Evolutionary conservation across 2,113 vertebrate genomes (phyloP).

Genomic region (Spilogale gracilis): DNA sequence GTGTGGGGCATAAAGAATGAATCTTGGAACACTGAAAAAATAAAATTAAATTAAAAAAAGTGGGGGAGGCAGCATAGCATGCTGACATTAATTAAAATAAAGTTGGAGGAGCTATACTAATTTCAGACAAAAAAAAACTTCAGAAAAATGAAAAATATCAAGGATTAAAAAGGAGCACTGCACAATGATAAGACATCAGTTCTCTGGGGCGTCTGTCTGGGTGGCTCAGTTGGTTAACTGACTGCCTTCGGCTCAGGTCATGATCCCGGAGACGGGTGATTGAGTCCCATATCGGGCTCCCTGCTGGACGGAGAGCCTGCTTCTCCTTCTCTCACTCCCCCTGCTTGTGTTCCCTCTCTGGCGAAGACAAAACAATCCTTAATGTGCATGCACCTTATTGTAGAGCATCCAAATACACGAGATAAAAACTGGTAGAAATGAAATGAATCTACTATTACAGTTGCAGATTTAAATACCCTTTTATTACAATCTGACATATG

Average conservation of each 20-base stretch:
- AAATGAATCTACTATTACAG: not conserved
- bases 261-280: too few relatives aligned
- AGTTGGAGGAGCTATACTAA: not conserved
- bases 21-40: too few relatives aligned
- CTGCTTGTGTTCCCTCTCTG: too few relatives aligned
- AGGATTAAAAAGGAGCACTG: not conserved
- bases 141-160: not conserved
- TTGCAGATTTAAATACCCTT: not conserved
- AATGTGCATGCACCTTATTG: not conserved
- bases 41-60: too few relatives aligned
- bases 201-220: not conserved
- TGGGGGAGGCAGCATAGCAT: not conserved
- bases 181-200: not conserved
- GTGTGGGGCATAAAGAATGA: too few relatives aligned
- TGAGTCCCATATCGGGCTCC: too few relatives aligned
- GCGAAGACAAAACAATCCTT: not conserved
- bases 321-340: too few relatives aligned
- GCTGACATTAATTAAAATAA: not conserved
- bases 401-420: not conserved
- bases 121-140: not conserved
- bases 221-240: too few relatives aligned
- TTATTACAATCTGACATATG: not conserved
- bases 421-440: not conserved
- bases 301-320: too few relatives aligned
- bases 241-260: too few relatives aligned